Conservation (phyloP, 1,140 invertebrate genomes). For the Platorchestia sp. region DNA sequence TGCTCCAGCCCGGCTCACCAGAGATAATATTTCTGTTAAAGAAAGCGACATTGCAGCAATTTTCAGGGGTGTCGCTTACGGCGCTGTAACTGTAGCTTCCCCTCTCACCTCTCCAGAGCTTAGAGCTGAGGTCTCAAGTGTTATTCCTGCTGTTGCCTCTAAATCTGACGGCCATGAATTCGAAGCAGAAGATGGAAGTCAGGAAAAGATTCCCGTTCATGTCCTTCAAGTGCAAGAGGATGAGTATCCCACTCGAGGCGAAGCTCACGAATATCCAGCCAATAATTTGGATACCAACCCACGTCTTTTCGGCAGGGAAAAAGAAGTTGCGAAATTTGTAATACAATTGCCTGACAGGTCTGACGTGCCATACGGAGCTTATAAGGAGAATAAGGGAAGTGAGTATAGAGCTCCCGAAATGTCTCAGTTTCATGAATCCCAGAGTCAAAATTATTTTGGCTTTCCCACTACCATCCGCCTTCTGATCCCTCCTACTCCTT, state of each 20-base stretch:
- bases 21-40: constrained; percentile 45
- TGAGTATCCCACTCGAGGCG: not conserved
- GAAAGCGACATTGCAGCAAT: constrained; percentile 31
- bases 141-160: not conserved
- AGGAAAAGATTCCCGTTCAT: not conserved
- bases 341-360: not conserved
- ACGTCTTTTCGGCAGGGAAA: not conserved
- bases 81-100: not conserved
- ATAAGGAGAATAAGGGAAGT: not conserved
- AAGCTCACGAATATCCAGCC: not conserved
- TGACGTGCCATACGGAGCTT: not conserved
- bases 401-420: not conserved
- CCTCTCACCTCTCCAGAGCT: not conserved
- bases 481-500: not conserved
- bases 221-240: not conserved
- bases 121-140: not conserved
- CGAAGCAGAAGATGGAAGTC: not conserved
- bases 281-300: not conserved
- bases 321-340: not conserved
- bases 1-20: constrained; percentile 14
- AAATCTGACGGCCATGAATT: not conserved
- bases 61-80: constrained; percentile 37
- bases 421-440: not conserved
- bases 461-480: constrained; percentile 18
- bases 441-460: not conserved